A percentile compares a stretch with the other conserved stretches of the same genome.
Conservation (phyloP, 2,113 vertebrate species). For the Callopanchax toddi region DNA sequence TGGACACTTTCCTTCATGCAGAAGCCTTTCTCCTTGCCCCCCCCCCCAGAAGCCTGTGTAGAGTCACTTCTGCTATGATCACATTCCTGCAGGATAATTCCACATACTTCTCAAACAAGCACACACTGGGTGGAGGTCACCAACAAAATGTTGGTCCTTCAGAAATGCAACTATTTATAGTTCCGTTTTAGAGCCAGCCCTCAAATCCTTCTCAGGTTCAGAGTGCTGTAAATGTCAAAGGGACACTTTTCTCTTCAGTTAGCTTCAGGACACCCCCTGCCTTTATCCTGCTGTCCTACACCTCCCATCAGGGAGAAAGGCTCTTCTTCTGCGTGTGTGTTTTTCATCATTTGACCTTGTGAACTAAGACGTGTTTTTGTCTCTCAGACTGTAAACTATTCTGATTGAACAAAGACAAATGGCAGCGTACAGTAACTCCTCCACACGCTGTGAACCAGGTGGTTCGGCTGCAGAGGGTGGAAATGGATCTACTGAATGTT, state of each 20-base stretch:
- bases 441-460: no score
- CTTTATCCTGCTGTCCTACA: not conserved
- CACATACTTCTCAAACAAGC: not conserved
- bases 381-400: no score
- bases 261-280: not conserved
- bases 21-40: not conserved
- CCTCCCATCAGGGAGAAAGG: not conserved
- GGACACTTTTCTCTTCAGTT: not conserved
- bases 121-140: not conserved
- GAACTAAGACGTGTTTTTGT: no score
- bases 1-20: not conserved
- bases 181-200: constrained; percentile 3
- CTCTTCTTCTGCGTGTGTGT: no score
- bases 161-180: constrained; percentile 41
- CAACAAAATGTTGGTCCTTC: constrained; percentile 1
- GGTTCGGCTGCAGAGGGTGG: no score
- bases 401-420: no score
- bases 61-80: not conserved
- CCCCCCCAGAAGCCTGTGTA: not conserved
- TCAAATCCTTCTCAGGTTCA: constrained; percentile 47
- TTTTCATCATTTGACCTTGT: not conserved
- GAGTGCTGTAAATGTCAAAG: constrained; percentile 57
- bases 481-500: no score
- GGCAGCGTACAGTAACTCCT: no score
- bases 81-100: not conserved